Conservation (phyloP, 64 coral and sea anemone genomes). For the Pocillopora damicornis region DNA sequence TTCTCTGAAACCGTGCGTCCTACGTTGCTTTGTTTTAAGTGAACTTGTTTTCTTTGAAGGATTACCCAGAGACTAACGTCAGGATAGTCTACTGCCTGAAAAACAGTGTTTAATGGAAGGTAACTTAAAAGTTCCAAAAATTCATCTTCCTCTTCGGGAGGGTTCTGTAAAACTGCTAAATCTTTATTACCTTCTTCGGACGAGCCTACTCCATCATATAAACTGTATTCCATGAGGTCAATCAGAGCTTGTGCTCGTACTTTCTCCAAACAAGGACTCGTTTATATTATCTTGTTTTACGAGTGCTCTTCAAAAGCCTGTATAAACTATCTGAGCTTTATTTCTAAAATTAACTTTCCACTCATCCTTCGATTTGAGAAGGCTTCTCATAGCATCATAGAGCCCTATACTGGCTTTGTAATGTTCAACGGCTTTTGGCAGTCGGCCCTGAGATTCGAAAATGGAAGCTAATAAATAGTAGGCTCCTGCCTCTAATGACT, state of each 20-base stretch:
- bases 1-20: not conserved
- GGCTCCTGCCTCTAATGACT: not conserved
- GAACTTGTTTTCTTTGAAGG: not conserved
- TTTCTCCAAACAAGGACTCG: slow-evolving; percentile 10
- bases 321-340: not conserved
- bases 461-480: not conserved
- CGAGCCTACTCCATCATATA: not conserved
- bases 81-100: not conserved
- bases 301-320: not conserved
- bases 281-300: not conserved
- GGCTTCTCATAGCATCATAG: not conserved
- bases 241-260: not conserved
- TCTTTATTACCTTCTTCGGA: too few species aligned
- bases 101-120: not conserved
- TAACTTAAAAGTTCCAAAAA: not conserved
- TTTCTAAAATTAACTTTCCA: not conserved
- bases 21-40: not conserved
- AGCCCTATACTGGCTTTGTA: not conserved
- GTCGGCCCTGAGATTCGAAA: not conserved
- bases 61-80: not conserved
- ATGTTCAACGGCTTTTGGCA: not conserved
- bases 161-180: not conserved
- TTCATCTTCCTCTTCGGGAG: not conserved
- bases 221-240: not conserved
- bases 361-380: not conserved